Evolutionary conservation across 2,888 invertebrate species (phyloP), one percentile per base, ranked within the genome.

Genomic region (Xestia rhomboidea): DNA sequence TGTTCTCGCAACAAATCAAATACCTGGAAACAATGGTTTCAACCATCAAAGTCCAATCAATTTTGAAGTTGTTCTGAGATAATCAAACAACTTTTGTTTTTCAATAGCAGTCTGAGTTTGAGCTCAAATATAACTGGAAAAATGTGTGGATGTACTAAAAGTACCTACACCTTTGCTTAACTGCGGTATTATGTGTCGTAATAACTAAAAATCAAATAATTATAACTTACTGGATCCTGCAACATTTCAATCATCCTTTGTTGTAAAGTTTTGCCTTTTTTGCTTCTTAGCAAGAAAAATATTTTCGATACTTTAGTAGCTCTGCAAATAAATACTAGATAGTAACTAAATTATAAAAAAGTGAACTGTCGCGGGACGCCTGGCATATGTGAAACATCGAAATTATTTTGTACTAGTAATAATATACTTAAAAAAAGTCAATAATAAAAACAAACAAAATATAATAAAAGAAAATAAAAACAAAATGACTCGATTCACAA

Each of bases 151-250:
- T 24, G 13, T 27, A n/a, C 13, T 13, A 27, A 6, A 27, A n/a
- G 54, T 54, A 13, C 1, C 4, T n/a, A 13, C n/a, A 54, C 0
- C 57, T 27, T 27, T 27, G 57, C 7, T 1, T 27, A 27, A 27
- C 2, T 5, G 54, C 11, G 54, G n/a, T 13, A 6, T 27, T 13
- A 27, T 57, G 15, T 27, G 27, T n/a, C n/a, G 51, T 10, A 11
- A 51, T 18, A 34, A 62, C 18, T 34, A 62, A 34, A 21, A 60
- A 62, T 1, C 11, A 30, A 34, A 21, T 34, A 21, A 21, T 62
- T 38, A 3, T 41, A 18, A 66, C 77, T 82, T 76, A 79, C 79
- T 0, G 82, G 82, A 18, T 79, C 79, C 21, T 76, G 24, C n/a
- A 82, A 54, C 13, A 82, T 54, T 67, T 79, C 79, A 62, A 13